These are phyloP conservation scores for Melanostigma gelatinosum DNA, from an alignment of 2,113 vertebrate species.

Conservation along the genomic window DNA sequence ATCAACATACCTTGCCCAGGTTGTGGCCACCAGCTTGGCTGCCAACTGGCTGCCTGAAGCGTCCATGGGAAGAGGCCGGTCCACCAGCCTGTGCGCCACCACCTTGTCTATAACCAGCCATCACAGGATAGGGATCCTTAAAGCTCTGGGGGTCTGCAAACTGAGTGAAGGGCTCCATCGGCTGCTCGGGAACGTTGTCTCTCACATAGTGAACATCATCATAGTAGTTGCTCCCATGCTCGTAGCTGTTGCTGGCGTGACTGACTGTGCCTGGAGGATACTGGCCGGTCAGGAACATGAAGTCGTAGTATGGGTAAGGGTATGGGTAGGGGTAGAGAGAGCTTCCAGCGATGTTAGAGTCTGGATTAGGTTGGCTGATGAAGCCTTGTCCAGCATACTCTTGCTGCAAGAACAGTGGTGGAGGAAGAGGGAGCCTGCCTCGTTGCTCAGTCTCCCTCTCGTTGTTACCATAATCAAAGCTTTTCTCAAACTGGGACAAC, in stretches of 20 bases:
- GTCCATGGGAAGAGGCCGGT: neutral
- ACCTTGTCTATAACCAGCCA: neutral
- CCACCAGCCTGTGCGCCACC: neutral
- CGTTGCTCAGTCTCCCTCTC: neutral
- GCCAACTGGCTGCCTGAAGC: neutral
- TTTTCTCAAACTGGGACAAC: slow-evolving; percentile 1
- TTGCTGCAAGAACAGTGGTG: neutral
- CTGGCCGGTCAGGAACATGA: slow-evolving; percentile 38
- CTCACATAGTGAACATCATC: slow-evolving; percentile 31
- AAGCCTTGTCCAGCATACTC: neutral
- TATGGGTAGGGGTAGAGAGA: too few relatives aligned
- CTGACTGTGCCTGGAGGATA: slow-evolving; percentile 51
- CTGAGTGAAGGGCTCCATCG: too few relatives aligned
- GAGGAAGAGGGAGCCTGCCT: neutral
- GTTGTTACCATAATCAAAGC: slow-evolving; percentile 14
- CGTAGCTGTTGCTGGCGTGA: slow-evolving; percentile 12
- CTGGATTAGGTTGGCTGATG: neutral
- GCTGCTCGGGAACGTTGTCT: neutral
- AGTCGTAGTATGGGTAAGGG: neutral
- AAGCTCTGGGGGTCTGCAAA: neutral
- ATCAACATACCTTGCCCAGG: neutral
- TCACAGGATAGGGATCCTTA: neutral
- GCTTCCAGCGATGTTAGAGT: rapidly evolving
- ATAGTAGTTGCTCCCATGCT: slow-evolving; percentile 30
- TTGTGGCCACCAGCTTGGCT: too few relatives aligned